phyloP scores from a whole-genome alignment of 2,888 invertebrate species.

The Conus canariensis region DNA sequence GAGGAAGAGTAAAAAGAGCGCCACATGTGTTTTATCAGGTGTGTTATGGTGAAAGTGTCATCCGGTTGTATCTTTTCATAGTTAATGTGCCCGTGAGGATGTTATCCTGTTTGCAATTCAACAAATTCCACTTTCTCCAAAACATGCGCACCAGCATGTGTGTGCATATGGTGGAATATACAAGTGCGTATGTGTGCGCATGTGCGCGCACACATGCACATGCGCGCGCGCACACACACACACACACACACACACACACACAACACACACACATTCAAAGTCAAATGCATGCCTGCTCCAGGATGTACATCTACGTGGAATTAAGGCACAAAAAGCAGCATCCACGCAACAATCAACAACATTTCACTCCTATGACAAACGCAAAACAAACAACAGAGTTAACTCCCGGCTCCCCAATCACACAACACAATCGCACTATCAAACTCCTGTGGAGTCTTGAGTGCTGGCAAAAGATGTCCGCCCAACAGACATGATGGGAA shows the following conservation, averaged over 20 bases:
- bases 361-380: neutral
- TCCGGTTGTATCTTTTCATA: neutral
- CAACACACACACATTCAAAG: neutral
- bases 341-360: neutral
- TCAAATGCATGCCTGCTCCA: neutral
- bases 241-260: neutral
- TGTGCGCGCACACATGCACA: neutral
- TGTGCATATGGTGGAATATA: too few species aligned
- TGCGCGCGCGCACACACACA: neutral
- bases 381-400: neutral
- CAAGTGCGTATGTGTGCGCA: too few species aligned
- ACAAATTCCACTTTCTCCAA: too few species aligned
- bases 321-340: neutral
- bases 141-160: too few species aligned
- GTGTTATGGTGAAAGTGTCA: neutral
- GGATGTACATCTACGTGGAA: neutral
- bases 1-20: too few species aligned
- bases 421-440: constrained; percentile 13
- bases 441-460: neutral
- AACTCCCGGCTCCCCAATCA: neutral
- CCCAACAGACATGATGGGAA: neutral
- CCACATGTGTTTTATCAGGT: too few species aligned
- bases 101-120: too few species aligned
- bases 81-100: neutral
- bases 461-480: constrained; percentile 27